A percentile compares a stretch with the other conserved stretches of the same genome.
phyloP scores from a whole-genome alignment of 2,888 invertebrate species.

The Drosophila macrothrix region DNA sequence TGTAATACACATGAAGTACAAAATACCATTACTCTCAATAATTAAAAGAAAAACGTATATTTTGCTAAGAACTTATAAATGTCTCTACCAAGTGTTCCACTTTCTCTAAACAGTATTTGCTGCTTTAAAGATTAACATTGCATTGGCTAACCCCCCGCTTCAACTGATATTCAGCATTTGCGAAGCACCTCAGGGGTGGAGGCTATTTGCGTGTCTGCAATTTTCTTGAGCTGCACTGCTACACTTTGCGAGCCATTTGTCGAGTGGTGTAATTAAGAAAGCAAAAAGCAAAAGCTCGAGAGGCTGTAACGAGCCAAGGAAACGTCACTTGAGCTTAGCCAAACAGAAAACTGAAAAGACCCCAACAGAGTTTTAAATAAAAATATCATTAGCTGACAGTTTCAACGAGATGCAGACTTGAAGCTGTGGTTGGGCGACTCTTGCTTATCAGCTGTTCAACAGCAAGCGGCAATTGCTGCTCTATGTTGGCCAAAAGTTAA shows the following conservation, averaged over 20 bases:
- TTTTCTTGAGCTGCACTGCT: conserved; percentile 59
- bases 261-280: conserved; percentile 70
- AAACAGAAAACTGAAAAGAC: conserved; percentile 43
- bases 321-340: conserved; percentile 53
- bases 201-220: conserved; percentile 72
- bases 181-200: conserved; percentile 38
- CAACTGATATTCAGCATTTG: conserved; percentile 28
- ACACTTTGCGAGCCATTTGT: conserved; percentile 62
- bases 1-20: background rate
- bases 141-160: conserved; percentile 3
- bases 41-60: background rate
- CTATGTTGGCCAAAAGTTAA: conserved; percentile 60
- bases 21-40: conserved; percentile 1
- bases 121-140: background rate
- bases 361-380: conserved; percentile 43
- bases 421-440: conserved; percentile 28
- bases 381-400: conserved; percentile 61
- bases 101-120: background rate
- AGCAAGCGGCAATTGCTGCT: conserved; percentile 44
- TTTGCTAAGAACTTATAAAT: background rate
- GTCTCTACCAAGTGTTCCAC: background rate
- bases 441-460: conserved; percentile 61
- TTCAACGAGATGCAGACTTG: conserved; percentile 52
- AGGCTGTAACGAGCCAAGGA: conserved; percentile 48
- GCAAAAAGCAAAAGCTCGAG: conserved; percentile 64